phyloP scores from a whole-genome alignment of 2,797 vertebrate genomes.

The Rousettus madagascariensis region DNA sequence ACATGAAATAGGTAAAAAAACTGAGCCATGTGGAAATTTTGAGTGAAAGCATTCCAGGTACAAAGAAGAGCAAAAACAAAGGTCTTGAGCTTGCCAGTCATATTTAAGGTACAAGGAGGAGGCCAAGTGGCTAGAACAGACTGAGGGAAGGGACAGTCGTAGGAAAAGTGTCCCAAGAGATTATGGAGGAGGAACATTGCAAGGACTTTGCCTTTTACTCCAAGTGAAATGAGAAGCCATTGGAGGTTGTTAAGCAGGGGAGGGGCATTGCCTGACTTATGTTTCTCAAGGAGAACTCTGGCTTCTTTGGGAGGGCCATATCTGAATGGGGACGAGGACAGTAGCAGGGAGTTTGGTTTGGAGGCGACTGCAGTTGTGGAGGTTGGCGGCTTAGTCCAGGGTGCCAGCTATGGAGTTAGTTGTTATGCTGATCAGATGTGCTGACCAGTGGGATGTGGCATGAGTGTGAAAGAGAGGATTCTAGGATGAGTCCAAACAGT shows the following conservation, averaged over 20 bases:
- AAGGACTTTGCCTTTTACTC: not conserved
- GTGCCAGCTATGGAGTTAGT: not conserved
- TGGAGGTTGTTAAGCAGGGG: not conserved
- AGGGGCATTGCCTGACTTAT: fast-evolving
- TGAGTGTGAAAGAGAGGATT: not conserved
- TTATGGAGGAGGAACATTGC: fast-evolving
- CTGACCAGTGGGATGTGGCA: too few species aligned
- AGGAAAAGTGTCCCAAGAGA: not conserved
- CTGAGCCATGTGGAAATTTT: not conserved
- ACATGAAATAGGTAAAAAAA: not conserved
- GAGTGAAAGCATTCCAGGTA: not conserved
- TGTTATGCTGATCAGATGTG: too few species aligned
- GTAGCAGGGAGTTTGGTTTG: fast-evolving
- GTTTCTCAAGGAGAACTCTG: not conserved
- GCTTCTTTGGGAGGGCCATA: not conserved
- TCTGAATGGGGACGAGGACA: not conserved
- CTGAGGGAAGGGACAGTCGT: not conserved
- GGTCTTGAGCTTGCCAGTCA: too few species aligned
- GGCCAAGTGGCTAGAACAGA: not conserved
- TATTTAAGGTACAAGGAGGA: not conserved
- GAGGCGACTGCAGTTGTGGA: not conserved
- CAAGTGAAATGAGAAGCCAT: not conserved
- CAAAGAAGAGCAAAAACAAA: not conserved
- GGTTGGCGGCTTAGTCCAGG: not conserved
- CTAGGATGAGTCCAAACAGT: not conserved